Percentiles rank a stretch among this genome's conserved stretches.
Evolutionary conservation across 2,888 invertebrate genomes (phyloP).

Genomic region (Acleris sparsana): DNA sequence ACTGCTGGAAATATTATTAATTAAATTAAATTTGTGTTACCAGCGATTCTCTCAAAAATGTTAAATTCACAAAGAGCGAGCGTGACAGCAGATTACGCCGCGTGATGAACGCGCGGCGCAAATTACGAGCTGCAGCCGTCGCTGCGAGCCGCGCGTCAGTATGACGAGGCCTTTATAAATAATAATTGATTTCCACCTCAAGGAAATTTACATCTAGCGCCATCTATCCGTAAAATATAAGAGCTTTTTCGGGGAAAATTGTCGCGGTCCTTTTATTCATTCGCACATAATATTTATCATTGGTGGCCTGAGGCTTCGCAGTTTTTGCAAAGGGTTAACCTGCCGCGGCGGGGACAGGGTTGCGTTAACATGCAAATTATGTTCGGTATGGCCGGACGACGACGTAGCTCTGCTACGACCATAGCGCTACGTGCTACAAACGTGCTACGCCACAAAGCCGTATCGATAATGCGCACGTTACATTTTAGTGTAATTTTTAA

Average conservation of each 20-base stretch:
- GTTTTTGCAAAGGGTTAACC: slow-evolving; percentile 27
- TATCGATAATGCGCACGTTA: background rate
- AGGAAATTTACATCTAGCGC: slow-evolving; percentile 1
- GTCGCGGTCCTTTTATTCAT: slow-evolving; percentile 14
- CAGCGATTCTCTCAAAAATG: slow-evolving; percentile 42
- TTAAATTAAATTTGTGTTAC: slow-evolving; percentile 21
- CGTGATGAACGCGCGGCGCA: slow-evolving; percentile 50
- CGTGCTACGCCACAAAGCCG: slow-evolving; percentile 8
- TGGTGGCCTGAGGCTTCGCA: slow-evolving; percentile 6
- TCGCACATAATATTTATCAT: slow-evolving; percentile 26
- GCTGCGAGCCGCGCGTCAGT: slow-evolving; percentile 18
- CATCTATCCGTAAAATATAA: background rate
- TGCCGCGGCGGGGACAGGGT: slow-evolving; percentile 8
- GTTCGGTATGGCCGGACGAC: slow-evolving; percentile 2
- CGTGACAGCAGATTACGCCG: slow-evolving; percentile 47
- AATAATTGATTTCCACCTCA: background rate
- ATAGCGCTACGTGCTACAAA: slow-evolving; percentile 25
- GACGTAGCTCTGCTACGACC: slow-evolving; percentile 19
- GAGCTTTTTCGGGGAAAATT: background rate
- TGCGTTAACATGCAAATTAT: slow-evolving; percentile 30
- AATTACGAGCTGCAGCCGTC: slow-evolving; percentile 43
- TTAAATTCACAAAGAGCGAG: slow-evolving; percentile 44
- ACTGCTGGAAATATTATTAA: slow-evolving; percentile 11
- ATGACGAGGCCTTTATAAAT: slow-evolving; percentile 18
- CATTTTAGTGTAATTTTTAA: too few species aligned